Evolutionary conservation across 1,140 invertebrate species (phyloP).

Genomic region (Heliconius hermathena): DNA sequence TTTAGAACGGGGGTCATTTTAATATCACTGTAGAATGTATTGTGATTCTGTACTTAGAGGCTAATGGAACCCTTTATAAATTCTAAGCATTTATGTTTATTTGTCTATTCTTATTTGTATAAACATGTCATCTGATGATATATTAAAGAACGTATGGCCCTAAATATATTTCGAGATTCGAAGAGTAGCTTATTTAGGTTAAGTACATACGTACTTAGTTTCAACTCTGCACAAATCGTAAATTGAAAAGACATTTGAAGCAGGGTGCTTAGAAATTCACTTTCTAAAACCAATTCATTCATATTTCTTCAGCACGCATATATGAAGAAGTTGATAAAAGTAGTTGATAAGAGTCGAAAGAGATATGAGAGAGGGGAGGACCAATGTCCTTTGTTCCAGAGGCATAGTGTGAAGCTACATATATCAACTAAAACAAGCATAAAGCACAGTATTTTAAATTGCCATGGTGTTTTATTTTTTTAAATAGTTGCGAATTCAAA

Average conservation of each 20-base stretch:
- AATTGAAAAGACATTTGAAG: not conserved
- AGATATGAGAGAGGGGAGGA: no score
- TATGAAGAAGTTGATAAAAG: no score
- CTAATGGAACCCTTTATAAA: not conserved
- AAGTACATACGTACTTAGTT: not conserved
- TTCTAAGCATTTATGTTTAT: not conserved
- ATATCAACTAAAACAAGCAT: no score
- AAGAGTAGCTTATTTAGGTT: not conserved
- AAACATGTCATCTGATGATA: not conserved
- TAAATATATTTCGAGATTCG: not conserved
- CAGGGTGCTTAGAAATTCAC: not conserved
- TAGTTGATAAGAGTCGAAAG: no score
- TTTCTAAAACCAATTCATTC: no score
- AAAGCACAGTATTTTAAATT: no score
- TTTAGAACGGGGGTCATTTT: conserved; percentile 7
- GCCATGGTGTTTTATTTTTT: no score
- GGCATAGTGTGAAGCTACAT: no score
- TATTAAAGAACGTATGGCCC: not conserved
- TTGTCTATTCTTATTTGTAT: not conserved
- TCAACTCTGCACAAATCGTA: not conserved
- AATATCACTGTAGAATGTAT: not conserved
- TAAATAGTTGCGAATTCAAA: no score
- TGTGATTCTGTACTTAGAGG: not conserved
- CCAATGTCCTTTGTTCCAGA: no score
- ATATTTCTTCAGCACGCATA: no score